These are phyloP conservation scores for Chelon labrosus DNA, from an alignment of 2,797 vertebrate species.

Conservation along the genomic window DNA sequence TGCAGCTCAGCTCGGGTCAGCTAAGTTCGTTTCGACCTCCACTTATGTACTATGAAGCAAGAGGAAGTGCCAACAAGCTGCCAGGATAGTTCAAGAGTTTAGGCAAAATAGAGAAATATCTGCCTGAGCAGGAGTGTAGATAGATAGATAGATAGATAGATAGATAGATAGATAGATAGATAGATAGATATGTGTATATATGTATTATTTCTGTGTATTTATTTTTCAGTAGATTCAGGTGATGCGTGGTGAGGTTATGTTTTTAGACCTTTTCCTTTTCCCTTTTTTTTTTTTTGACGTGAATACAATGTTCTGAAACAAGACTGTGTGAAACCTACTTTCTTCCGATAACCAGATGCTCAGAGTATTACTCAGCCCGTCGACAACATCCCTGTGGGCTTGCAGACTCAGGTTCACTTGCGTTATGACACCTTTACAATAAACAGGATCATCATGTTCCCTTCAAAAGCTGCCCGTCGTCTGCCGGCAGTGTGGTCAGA, in stretches of 20 bases:
- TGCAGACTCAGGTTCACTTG: slow-evolving; percentile 68
- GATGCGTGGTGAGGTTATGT: slow-evolving; percentile 7
- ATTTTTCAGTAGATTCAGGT: slow-evolving; percentile 31
- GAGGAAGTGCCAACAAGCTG: slow-evolving; percentile 41
- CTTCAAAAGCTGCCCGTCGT: slow-evolving; percentile 62
- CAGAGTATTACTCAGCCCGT: slow-evolving; percentile 57
- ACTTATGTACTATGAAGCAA: slow-evolving; percentile 25
- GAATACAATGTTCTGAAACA: slow-evolving; percentile 32
- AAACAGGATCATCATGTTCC: slow-evolving; percentile 82
- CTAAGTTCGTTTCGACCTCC: slow-evolving; percentile 53
- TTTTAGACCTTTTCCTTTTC: slow-evolving; percentile 19
- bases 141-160: too few species aligned
- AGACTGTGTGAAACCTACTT: slow-evolving; percentile 36
- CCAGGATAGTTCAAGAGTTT: slow-evolving; percentile 40
- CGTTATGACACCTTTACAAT: slow-evolving; percentile 79
- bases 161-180: too few species aligned
- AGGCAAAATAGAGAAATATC: slow-evolving; percentile 54
- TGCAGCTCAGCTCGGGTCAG: slow-evolving; percentile 54
- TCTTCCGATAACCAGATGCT: slow-evolving; percentile 38
- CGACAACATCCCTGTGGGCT: slow-evolving; percentile 63
- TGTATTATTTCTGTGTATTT: slow-evolving; percentile 11
- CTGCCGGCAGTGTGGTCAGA: slow-evolving; percentile 65
- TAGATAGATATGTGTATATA: too few species aligned
- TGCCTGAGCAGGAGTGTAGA: background rate
- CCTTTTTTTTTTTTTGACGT: slow-evolving; percentile 12